phyloP scores from a whole-genome alignment of 2,888 invertebrate species.

The Cephus nigrinus region DNA sequence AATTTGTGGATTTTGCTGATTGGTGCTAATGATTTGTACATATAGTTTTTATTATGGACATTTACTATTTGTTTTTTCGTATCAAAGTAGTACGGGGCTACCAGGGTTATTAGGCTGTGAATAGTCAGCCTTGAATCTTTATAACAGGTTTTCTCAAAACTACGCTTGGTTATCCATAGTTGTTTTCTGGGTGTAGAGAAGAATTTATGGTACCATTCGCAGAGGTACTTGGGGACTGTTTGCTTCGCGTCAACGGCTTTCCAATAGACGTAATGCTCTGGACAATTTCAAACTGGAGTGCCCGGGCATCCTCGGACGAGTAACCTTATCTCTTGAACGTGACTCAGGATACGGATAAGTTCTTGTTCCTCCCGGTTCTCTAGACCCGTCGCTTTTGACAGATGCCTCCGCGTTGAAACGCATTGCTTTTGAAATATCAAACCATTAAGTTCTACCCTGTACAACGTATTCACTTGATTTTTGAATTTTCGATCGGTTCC shows the following conservation, averaged over 20 bases:
- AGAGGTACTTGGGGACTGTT: background rate
- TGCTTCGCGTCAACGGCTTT: slow-evolving; percentile 3
- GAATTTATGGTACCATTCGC: background rate
- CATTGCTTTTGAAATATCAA: too few species aligned
- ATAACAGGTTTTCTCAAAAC: background rate
- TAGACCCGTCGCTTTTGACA: slow-evolving; percentile 9
- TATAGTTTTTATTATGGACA: background rate
- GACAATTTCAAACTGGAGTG: slow-evolving; percentile 1
- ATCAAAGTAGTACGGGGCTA: too few species aligned
- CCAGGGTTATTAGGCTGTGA: background rate
- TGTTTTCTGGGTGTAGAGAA: background rate
- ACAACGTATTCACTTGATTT: too few species aligned
- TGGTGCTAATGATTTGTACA: background rate
- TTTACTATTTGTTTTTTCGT: too few species aligned
- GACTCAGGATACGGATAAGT: slow-evolving; percentile 24
- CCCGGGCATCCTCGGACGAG: background rate
- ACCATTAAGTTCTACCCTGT: too few species aligned
- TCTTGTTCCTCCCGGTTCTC: slow-evolving; percentile 29
- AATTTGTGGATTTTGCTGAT: background rate
- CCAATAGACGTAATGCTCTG: slow-evolving; percentile 4
- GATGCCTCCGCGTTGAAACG: background rate
- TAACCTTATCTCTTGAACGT: slow-evolving; percentile 18
- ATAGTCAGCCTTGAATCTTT: background rate
- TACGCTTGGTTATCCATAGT: background rate
- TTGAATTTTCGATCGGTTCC: too few species aligned